A percentile compares a stretch with the other conserved stretches of the same genome.
phyloP scores from a whole-genome alignment of 2,888 invertebrate species.

The Cylloceria caligata region DNA sequence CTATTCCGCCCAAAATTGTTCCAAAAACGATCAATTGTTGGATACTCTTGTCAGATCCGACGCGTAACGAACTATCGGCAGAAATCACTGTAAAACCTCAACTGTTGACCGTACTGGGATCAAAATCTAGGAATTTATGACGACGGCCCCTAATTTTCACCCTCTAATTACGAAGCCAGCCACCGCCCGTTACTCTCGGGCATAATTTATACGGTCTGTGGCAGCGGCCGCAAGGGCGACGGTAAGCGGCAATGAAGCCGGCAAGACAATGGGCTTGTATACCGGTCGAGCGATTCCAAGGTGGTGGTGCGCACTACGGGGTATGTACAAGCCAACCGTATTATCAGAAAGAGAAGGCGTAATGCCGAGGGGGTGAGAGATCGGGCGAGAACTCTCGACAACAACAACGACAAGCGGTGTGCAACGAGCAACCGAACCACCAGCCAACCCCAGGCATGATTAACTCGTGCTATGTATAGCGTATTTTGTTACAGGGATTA shows the following conservation, averaged over 20 bases:
- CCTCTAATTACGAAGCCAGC: slow-evolving; percentile 34
- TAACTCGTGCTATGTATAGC: slow-evolving; percentile 19
- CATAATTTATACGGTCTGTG: slow-evolving; percentile 32
- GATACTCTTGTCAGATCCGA: neutral
- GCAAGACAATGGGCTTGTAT: slow-evolving; percentile 24
- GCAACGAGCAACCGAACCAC: slow-evolving; percentile 32
- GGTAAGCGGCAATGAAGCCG: slow-evolving; percentile 26
- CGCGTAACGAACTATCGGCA: neutral
- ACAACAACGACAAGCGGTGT: slow-evolving; percentile 18
- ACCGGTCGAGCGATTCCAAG: slow-evolving; percentile 31
- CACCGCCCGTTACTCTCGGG: slow-evolving; percentile 5
- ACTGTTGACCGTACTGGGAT: neutral
- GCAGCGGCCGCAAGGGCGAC: neutral
- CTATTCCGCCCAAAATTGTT: too few species aligned
- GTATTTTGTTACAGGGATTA: slow-evolving; percentile 40
- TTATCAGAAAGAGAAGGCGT: slow-evolving; percentile 30
- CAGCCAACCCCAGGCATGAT: slow-evolving; percentile 25
- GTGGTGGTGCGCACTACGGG: neutral
- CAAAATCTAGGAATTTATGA: slow-evolving; percentile 19
- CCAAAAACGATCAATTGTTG: neutral
- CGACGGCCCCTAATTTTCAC: slow-evolving; percentile 26
- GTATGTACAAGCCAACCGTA: slow-evolving; percentile 9
- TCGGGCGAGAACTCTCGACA: slow-evolving; percentile 27
- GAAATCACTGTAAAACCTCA: neutral
- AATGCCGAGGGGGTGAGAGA: slow-evolving; percentile 8